These are phyloP conservation scores for Drosophila prolongata DNA, from an alignment of 2,888 invertebrate genomes.

Conservation along the genomic window DNA sequence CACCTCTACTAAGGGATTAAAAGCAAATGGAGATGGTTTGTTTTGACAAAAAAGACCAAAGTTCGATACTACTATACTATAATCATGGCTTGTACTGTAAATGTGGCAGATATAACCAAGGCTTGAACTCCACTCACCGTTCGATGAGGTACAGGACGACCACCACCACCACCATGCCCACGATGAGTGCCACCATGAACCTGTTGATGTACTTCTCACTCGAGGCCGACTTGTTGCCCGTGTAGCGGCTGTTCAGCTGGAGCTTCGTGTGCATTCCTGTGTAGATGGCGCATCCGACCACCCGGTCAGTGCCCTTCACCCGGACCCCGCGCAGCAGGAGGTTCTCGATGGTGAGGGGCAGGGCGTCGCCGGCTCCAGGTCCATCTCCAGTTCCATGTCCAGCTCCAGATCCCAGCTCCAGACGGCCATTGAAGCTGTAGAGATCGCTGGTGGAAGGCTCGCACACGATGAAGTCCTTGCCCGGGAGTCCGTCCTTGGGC, in stretches of 20 bases:
- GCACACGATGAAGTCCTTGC: conserved; percentile 86
- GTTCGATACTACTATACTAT: too few relatives aligned
- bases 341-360: conserved; percentile 89
- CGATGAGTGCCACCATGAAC: conserved; percentile 89
- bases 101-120: too few relatives aligned
- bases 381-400: neutral
- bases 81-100: too few relatives aligned
- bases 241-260: conserved; percentile 91
- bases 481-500: conserved; percentile 22
- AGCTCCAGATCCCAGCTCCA: conserved; percentile 56
- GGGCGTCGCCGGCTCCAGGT: conserved; percentile 64
- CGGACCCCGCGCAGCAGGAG: conserved; percentile 91
- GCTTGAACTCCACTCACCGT: conserved; percentile 72
- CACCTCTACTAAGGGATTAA: too few relatives aligned
- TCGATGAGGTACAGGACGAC: conserved; percentile 87
- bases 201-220: conserved; percentile 89
- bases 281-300: conserved; percentile 92
- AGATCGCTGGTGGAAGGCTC: conserved; percentile 90
- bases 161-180: conserved; percentile 87
- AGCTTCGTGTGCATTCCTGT: conserved; percentile 93
- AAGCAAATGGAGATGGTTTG: too few relatives aligned
- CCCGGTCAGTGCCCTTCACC: conserved; percentile 91
- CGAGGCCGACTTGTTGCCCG: conserved; percentile 90
- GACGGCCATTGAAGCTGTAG: conserved; percentile 90
- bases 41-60: too few relatives aligned